Conservation (phyloP, 2,113 vertebrate genomes). For the Oxyura jamaicensis region DNA sequence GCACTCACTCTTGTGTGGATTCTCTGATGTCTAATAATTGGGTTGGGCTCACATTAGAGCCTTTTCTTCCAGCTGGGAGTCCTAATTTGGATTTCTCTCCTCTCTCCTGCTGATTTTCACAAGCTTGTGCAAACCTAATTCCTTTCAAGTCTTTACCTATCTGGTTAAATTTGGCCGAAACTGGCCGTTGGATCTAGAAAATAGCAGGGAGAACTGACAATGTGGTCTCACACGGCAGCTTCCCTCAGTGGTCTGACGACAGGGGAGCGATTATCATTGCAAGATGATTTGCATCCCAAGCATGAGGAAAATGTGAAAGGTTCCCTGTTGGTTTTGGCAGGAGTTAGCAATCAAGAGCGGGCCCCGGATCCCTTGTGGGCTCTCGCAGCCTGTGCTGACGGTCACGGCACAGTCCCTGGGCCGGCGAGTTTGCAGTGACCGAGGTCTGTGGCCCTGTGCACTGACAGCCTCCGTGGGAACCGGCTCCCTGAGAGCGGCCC, state of each 20-base stretch:
- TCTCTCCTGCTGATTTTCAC: constrained; percentile 37
- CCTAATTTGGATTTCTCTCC: constrained; percentile 59
- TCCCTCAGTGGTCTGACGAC: neutral
- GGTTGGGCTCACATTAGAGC: constrained; percentile 64
- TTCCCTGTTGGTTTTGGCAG: neutral
- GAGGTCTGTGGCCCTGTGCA: neutral
- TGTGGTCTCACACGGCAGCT: neutral
- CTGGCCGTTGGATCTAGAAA: neutral
- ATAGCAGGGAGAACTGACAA: neutral
- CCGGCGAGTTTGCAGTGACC: neutral
- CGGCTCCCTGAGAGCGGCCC: neutral
- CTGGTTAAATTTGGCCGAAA: neutral
- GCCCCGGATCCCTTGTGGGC: neutral
- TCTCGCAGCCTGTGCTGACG: neutral
- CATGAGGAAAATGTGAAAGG: neutral
- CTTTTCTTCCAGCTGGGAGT: constrained; percentile 63
- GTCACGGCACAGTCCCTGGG: accelerated
- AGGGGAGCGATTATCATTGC: neutral
- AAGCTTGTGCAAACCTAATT: constrained; percentile 20
- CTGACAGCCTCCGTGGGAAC: neutral
- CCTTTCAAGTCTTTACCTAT: constrained; percentile 19
- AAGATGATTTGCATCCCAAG: neutral
- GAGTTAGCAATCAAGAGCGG: neutral
- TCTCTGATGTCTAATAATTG: constrained; percentile 71
- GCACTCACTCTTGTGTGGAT: constrained; percentile 61